Conservation (phyloP, 2,888 invertebrate species). For the Quadroppia sp. region DNA sequence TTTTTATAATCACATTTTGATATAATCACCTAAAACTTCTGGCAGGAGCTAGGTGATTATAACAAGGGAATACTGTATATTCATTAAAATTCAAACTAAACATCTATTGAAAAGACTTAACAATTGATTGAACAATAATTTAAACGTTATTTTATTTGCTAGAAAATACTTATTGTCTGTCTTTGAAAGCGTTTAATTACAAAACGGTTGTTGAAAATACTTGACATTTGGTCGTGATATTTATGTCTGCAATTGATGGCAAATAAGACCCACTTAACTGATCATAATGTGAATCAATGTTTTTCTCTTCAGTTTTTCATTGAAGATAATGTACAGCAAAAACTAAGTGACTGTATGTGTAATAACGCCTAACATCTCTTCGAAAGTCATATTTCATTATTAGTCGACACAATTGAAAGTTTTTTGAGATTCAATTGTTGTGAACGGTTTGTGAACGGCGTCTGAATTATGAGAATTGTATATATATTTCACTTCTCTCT, state of each 20-base stretch:
- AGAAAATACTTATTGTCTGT: too few species aligned
- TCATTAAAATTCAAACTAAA: too few species aligned
- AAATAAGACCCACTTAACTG: neutral
- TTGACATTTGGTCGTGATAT: neutral
- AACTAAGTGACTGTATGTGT: conserved; percentile 3
- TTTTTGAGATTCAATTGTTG: neutral
- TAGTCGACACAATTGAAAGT: conserved; percentile 9
- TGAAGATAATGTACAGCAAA: neutral
- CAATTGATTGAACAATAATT: too few species aligned
- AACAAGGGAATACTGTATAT: too few species aligned
- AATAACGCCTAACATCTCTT: conserved; percentile 1
- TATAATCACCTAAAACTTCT: too few species aligned
- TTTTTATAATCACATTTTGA: too few species aligned
- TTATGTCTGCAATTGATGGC: neutral
- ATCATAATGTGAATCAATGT: conserved; percentile 2
- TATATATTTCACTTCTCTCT: neutral
- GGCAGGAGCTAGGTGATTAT: too few species aligned
- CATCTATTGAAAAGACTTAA: too few species aligned
- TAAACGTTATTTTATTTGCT: too few species aligned
- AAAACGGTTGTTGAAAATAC: neutral
- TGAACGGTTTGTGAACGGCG: neutral
- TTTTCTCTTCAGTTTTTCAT: neutral
- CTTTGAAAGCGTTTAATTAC: too few species aligned
- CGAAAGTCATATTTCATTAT: conserved; percentile 12
- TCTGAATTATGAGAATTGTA: conserved; percentile 15